Evolutionary conservation across 1,140 invertebrate genomes (phyloP).

Genomic region (Chelonus insularis): DNA sequence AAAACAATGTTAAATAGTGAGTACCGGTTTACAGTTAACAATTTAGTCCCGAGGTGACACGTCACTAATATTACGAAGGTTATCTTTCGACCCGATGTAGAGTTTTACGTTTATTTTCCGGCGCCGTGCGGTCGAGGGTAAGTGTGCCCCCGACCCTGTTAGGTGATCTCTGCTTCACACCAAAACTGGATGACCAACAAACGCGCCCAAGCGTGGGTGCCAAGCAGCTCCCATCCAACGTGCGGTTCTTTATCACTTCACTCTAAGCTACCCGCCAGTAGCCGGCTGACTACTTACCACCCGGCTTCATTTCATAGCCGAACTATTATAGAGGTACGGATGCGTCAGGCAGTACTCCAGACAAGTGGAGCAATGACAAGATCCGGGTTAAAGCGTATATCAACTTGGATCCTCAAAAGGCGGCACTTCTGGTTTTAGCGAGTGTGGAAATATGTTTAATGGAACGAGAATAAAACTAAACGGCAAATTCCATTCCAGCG

Average conservation of each 20-base stretch:
- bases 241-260: neutral
- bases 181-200: too few relatives aligned
- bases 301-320: neutral
- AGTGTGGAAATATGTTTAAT: conserved; percentile 2
- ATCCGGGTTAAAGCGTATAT: too few relatives aligned
- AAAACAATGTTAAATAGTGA: too few relatives aligned
- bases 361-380: neutral
- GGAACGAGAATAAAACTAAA: neutral
- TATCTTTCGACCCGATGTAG: too few relatives aligned
- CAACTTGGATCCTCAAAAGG: too few relatives aligned
- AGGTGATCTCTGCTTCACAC: too few relatives aligned
- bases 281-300: neutral
- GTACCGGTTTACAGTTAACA: too few relatives aligned
- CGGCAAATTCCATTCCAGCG: neutral
- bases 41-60: too few relatives aligned
- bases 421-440: too few relatives aligned
- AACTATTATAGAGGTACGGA: conserved; percentile 1
- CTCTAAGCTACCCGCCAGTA: neutral
- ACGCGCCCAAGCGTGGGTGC: conserved; percentile 17
- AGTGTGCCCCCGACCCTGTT: too few relatives aligned
- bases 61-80: too few relatives aligned
- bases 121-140: neutral
- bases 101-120: neutral
- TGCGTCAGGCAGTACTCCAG: neutral
- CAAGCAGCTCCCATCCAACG: neutral